Evolutionary conservation across 2,888 invertebrate genomes (phyloP).

Genomic region (Nebria salina): DNA sequence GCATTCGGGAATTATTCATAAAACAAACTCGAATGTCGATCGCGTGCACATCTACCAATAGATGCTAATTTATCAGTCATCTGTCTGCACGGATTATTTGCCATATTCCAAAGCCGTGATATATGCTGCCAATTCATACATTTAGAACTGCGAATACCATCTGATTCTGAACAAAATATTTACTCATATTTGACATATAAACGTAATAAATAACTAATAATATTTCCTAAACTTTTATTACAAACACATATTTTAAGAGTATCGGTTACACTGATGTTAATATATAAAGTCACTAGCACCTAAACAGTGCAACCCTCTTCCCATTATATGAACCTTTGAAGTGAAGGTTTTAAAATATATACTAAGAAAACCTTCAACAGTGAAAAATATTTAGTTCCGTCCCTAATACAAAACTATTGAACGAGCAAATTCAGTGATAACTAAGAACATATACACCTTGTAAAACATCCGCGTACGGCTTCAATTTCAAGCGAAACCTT

Average conservation of each 20-base stretch:
- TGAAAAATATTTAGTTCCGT: not conserved
- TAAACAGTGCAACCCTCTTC: no score
- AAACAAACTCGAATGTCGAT: slow-evolving; percentile 12
- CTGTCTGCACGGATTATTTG: not conserved
- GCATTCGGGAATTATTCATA: slow-evolving; percentile 19
- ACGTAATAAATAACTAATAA: no score
- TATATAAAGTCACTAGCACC: no score
- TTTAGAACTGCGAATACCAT: not conserved
- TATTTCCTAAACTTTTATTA: no score
- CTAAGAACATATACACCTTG: not conserved
- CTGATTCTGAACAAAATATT: not conserved
- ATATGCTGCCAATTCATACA: not conserved
- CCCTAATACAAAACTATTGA: not conserved
- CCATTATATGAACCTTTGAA: no score
- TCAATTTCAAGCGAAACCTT: not conserved
- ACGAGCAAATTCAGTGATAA: not conserved
- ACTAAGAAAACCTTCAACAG: not conserved
- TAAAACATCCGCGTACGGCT: not conserved
- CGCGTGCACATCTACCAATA: slow-evolving; percentile 8
- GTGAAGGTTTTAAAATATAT: not conserved
- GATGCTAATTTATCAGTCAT: slow-evolving; percentile 20
- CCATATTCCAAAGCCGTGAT: not conserved
- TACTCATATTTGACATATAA: no score
- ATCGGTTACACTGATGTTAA: no score
- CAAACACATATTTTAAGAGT: no score